Conservation (phyloP, 2,797 vertebrate genomes). For the Catamblyrhynchus diadema region DNA sequence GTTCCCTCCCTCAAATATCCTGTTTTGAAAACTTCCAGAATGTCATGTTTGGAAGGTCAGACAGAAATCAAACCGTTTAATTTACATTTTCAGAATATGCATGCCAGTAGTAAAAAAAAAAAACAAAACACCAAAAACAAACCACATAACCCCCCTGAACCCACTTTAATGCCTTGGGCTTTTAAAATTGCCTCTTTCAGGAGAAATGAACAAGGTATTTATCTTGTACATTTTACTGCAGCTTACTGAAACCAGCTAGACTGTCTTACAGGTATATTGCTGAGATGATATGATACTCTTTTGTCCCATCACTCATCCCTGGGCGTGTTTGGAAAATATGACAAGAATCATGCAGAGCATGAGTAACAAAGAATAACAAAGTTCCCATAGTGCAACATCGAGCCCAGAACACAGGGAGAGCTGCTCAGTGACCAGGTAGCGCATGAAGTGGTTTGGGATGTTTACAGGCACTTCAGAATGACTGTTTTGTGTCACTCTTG, state of each 20-base stretch:
- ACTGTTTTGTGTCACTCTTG: conserved; percentile 20
- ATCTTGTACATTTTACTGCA: background rate
- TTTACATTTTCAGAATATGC: background rate
- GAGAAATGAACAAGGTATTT: background rate
- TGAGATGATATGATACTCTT: background rate
- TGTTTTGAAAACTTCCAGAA: background rate
- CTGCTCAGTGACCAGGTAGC: background rate
- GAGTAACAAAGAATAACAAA: background rate
- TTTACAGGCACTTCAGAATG: background rate
- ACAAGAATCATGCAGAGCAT: background rate
- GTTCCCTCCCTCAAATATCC: background rate
- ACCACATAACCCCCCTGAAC: background rate
- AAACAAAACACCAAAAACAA: background rate
- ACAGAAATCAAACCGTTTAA: background rate
- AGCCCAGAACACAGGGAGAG: background rate
- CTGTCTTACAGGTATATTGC: background rate
- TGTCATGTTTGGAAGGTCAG: background rate
- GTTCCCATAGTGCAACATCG: background rate
- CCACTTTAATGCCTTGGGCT: background rate
- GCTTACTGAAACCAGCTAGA: background rate
- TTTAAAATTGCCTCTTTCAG: background rate
- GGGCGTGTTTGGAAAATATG: background rate
- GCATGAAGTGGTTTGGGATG: background rate
- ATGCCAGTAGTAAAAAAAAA: background rate
- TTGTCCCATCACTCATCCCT: background rate